A percentile compares a stretch with the other conserved stretches of the same genome.
These are phyloP conservation scores for Apostichopus japonicus DNA, from an alignment of 35 echinoderm and acorn worm species.

Conservation along the genomic window DNA sequence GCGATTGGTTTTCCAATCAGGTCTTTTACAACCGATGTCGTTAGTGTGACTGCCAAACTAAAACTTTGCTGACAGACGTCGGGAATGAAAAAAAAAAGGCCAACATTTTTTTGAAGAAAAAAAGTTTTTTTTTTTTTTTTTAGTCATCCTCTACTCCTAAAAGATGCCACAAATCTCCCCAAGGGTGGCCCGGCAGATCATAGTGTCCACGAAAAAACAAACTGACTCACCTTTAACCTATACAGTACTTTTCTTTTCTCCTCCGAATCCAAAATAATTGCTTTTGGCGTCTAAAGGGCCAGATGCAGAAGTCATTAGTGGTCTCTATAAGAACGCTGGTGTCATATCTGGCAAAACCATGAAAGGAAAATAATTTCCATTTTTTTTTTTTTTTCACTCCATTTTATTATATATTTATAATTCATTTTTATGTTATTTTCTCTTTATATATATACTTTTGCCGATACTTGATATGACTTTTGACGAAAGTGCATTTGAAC, in stretches of 20 bases:
- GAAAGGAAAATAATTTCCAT: conserved; percentile 34
- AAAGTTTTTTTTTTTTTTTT: neutral
- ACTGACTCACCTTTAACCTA: conserved; percentile 41
- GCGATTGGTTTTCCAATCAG: conserved; percentile 37
- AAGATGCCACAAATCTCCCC: conserved; percentile 20
- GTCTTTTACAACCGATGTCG: neutral
- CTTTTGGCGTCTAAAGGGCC: conserved; percentile 27
- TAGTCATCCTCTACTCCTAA: neutral
- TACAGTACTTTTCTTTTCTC: conserved; percentile 22
- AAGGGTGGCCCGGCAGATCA: conserved; percentile 41
- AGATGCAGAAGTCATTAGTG: conserved; percentile 38
- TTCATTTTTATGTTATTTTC: neutral
- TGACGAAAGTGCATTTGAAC: conserved; percentile 5
- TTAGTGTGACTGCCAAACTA: conserved; percentile 38
- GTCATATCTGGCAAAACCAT: conserved; percentile 14
- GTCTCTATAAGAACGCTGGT: neutral
- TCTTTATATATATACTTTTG: neutral
- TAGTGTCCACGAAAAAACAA: conserved; percentile 10
- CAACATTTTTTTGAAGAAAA: neutral
- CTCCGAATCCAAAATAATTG: conserved; percentile 40
- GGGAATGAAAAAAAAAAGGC: neutral
- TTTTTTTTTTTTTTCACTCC: neutral
- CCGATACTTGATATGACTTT: neutral
- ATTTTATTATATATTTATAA: neutral
- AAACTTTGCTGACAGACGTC: conserved; percentile 40